phyloP scores from a whole-genome alignment of 2,888 invertebrate genomes.

The Eupithecia dodoneata region DNA sequence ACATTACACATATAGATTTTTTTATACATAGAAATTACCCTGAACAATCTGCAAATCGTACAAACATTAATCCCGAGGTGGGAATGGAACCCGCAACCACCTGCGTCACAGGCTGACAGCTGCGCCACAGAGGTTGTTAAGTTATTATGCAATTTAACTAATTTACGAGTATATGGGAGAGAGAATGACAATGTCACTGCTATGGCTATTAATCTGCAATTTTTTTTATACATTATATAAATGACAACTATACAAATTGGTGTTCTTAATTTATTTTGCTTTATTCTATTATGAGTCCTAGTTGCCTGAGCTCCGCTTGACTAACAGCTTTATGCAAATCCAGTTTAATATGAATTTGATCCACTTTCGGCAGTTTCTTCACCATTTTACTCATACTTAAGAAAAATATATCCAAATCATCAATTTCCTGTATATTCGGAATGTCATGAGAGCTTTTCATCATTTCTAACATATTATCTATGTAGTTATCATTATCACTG shows the following conservation, averaged over 20 bases:
- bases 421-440: not conserved
- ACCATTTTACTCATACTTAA: constrained; percentile 1
- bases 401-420: not conserved
- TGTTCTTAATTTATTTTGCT: not conserved
- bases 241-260: not conserved
- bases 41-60: too few species aligned
- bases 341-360: constrained; percentile 1
- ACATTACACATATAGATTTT: too few species aligned
- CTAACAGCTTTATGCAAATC: not conserved
- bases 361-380: not conserved
- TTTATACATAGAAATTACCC: too few species aligned
- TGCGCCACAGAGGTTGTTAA: too few species aligned
- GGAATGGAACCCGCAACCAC: too few species aligned
- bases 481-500: not conserved
- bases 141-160: too few species aligned
- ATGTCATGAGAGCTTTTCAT: not conserved
- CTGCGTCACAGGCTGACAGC: too few species aligned
- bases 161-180: too few species aligned
- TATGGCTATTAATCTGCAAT: not conserved
- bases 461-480: not conserved
- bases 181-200: not conserved
- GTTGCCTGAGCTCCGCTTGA: not conserved
- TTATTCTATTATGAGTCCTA: not conserved
- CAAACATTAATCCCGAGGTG: too few species aligned
- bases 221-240: not conserved